These are phyloP conservation scores for Platypus cylindrus DNA, from an alignment of 2,888 invertebrate genomes.

Conservation along the genomic window DNA sequence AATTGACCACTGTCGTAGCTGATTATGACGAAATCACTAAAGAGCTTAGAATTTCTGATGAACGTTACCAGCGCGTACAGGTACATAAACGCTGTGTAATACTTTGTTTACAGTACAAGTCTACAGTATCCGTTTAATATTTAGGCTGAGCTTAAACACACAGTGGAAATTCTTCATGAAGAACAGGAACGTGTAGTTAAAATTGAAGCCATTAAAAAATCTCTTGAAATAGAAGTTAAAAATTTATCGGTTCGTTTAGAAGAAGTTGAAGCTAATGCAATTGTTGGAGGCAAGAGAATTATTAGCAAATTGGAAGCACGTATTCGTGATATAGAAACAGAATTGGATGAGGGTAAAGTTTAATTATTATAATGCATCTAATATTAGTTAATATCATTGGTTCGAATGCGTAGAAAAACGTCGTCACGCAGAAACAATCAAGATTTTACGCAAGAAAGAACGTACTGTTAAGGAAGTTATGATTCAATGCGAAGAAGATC, in stretches of 20 bases:
- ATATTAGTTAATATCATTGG: too few relatives aligned
- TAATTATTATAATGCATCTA: background rate
- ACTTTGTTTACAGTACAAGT: background rate
- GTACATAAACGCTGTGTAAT: conserved; percentile 28
- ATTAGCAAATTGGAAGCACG: conserved; percentile 94
- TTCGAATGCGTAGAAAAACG: conserved; percentile 63
- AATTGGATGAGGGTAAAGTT: conserved; percentile 60
- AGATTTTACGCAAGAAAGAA: conserved; percentile 97
- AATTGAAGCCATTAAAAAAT: conserved; percentile 95
- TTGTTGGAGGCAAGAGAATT: conserved; percentile 92
- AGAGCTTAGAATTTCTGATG: conserved; percentile 85
- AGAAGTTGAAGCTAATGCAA: conserved; percentile 93
- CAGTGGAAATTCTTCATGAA: conserved; percentile 85
- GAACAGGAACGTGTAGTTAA: conserved; percentile 95
- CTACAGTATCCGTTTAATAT: background rate
- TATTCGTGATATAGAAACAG: conserved; percentile 88
- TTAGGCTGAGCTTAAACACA: conserved; percentile 82
- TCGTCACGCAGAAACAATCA: conserved; percentile 92
- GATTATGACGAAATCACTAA: conserved; percentile 98
- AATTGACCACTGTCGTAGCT: conserved; percentile 76
- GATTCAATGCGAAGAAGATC: conserved; percentile 92
- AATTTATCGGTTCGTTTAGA: conserved; percentile 85
- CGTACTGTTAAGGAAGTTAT: conserved; percentile 91
- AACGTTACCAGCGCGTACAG: conserved; percentile 86
- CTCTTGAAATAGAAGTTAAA: conserved; percentile 94